Evolutionary conservation across 2,888 invertebrate genomes (phyloP).

Genomic region (Drosophila cognata): DNA sequence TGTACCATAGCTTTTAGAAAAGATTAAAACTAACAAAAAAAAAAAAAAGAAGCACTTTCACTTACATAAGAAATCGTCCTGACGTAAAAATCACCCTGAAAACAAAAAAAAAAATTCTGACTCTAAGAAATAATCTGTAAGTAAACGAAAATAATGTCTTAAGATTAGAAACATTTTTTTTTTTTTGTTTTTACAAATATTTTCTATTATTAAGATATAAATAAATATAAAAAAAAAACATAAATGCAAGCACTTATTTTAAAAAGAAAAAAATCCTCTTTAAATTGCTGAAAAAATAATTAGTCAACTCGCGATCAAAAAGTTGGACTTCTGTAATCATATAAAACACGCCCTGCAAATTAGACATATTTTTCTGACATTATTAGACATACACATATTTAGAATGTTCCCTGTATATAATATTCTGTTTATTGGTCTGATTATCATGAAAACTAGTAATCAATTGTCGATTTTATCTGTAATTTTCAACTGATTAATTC

Average conservation of each 20-base stretch:
- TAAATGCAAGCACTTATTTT: neutral
- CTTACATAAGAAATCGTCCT: neutral
- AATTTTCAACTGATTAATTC: neutral
- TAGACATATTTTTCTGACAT: neutral
- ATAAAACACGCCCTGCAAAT: neutral
- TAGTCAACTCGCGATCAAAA: neutral
- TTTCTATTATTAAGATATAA: neutral
- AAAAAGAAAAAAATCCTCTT: neutral
- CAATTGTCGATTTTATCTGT: neutral
- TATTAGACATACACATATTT: neutral
- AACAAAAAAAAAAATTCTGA: neutral
- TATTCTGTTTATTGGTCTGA: neutral
- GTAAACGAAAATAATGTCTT: neutral
- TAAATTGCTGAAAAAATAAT: neutral
- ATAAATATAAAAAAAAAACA: neutral
- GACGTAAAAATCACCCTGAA: neutral
- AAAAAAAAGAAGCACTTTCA: neutral
- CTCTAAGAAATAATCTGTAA: neutral
- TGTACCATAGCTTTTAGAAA: conserved; percentile 12
- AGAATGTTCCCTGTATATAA: neutral
- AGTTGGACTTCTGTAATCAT: neutral
- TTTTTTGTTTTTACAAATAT: neutral
- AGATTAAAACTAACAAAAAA: neutral
- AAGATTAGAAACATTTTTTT: neutral
- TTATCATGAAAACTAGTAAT: neutral